Evolutionary conservation across 2,888 invertebrate species (phyloP).

Genomic region (Amiota mariae): DNA sequence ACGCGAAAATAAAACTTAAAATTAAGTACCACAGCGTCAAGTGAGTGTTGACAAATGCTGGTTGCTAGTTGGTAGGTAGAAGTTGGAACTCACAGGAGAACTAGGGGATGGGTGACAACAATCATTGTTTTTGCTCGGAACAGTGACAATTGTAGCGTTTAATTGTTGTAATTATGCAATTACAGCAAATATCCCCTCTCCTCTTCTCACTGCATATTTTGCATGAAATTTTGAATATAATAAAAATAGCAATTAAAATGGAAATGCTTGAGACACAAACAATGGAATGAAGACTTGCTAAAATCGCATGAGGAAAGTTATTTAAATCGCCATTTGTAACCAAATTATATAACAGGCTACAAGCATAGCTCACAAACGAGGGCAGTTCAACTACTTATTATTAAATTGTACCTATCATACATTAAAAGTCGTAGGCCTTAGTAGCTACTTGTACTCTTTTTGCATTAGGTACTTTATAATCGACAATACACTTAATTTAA

Average conservation of each 20-base stretch:
- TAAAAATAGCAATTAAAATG: conserved; percentile 16
- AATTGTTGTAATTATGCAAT: conserved; percentile 22
- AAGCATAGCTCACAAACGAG: background rate
- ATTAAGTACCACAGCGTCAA: conserved; percentile 22
- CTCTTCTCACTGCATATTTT: background rate
- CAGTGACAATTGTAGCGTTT: background rate
- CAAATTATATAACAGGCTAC: background rate
- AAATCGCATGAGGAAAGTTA: no score
- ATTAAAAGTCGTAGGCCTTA: no score
- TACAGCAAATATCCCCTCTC: background rate
- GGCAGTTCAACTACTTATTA: background rate
- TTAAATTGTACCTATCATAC: no score
- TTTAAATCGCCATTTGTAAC: no score
- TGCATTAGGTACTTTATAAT: no score
- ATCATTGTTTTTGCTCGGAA: background rate
- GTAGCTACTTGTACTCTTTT: no score
- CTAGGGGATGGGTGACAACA: background rate
- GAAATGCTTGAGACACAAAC: background rate
- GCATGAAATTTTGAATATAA: background rate
- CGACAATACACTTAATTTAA: no score
- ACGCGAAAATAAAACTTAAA: conserved; percentile 13
- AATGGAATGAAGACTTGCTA: no score
- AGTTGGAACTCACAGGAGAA: no score
- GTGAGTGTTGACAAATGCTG: conserved; percentile 17
- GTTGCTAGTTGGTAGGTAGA: background rate